phyloP scores from a whole-genome alignment of 2,888 invertebrate species.

The Cerastis leucographa region DNA sequence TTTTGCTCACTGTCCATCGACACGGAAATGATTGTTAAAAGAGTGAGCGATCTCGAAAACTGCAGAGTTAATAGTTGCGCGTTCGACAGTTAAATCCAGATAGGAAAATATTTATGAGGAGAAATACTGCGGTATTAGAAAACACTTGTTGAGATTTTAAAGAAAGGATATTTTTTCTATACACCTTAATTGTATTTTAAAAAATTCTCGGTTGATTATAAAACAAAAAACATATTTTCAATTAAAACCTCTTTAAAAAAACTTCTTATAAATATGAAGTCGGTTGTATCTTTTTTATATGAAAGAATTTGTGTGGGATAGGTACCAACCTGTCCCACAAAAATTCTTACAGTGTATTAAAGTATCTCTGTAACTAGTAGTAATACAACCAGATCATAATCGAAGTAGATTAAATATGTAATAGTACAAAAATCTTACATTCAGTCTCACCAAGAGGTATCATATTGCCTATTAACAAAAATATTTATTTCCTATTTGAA shows the following conservation, averaged over 20 bases:
- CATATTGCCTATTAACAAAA: too few relatives aligned
- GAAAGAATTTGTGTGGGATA: too few relatives aligned
- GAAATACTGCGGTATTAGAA: neutral
- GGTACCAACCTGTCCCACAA: too few relatives aligned
- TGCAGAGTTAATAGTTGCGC: conserved; percentile 52
- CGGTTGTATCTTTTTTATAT: neutral
- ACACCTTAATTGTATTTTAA: neutral
- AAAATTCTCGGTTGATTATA: neutral
- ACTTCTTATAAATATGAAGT: neutral
- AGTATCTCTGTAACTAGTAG: neutral
- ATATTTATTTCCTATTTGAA: too few relatives aligned
- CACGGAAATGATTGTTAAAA: conserved; percentile 58
- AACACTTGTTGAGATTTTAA: neutral
- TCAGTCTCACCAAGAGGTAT: too few relatives aligned
- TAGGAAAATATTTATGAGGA: conserved; percentile 52
- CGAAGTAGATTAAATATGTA: too few relatives aligned
- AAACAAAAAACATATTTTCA: neutral
- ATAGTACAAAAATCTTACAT: too few relatives aligned
- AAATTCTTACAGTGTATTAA: too few relatives aligned
- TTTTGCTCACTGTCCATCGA: conserved; percentile 42
- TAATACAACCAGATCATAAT: too few relatives aligned
- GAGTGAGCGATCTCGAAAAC: conserved; percentile 48
- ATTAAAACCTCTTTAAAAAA: neutral
- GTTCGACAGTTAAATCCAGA: conserved; percentile 42
- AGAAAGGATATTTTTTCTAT: neutral